A percentile compares a stretch with the other conserved stretches of the same genome.
These are phyloP conservation scores for Hydra vulgaris DNA, from an alignment of 30 jellyfish, hydroid and myxozoan species.

Conservation along the genomic window DNA sequence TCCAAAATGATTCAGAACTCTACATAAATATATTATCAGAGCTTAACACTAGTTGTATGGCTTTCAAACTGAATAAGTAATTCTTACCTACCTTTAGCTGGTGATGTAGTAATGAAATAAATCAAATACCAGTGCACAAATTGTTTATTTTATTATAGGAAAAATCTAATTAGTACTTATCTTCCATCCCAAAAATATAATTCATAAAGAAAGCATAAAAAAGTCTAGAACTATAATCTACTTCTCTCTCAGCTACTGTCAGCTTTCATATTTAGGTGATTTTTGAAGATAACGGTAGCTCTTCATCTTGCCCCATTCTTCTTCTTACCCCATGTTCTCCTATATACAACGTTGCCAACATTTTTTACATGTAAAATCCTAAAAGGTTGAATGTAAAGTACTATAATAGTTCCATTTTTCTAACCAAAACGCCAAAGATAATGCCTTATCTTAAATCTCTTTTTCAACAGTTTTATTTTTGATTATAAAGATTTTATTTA, in stretches of 20 bases:
- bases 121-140: not conserved
- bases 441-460: too few relatives aligned
- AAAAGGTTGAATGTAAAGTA: not conserved
- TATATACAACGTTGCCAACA: not conserved
- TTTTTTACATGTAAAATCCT: not conserved
- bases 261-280: too few relatives aligned
- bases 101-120: not conserved
- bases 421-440: too few relatives aligned
- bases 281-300: too few relatives aligned
- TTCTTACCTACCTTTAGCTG: not conserved
- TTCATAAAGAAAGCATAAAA: too few relatives aligned
- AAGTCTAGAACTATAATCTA: too few relatives aligned
- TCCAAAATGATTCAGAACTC: not conserved
- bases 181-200: not conserved
- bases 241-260: too few relatives aligned
- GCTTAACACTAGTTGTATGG: not conserved
- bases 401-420: not conserved
- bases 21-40: not conserved
- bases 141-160: not conserved
- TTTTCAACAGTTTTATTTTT: too few relatives aligned
- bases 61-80: not conserved
- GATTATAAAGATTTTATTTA: too few relatives aligned
- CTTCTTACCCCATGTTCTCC: too few relatives aligned
- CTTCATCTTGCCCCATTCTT: too few relatives aligned
- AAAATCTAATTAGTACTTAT: not conserved